Evolutionary conservation across 2,888 invertebrate genomes (phyloP).

Genomic region (Spialia ferax): DNA sequence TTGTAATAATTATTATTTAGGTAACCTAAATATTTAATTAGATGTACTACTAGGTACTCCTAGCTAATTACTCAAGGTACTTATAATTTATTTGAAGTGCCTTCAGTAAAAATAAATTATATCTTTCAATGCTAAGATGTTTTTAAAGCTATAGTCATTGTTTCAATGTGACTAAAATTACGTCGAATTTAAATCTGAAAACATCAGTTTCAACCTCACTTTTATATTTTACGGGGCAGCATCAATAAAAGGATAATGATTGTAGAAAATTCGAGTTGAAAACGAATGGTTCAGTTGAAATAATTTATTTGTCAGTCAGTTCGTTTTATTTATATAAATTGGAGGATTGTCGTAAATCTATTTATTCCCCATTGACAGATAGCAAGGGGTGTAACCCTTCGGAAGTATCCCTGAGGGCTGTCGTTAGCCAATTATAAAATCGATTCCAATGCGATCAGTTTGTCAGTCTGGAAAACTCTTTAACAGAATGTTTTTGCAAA

Average conservation of each 20-base stretch:
- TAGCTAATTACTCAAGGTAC: too few species aligned
- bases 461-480: background rate
- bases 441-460: constrained; percentile 5
- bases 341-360: constrained; percentile 1
- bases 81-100: too few species aligned
- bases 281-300: background rate
- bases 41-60: too few species aligned
- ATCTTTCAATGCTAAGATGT: too few species aligned
- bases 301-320: background rate
- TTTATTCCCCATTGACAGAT: constrained; percentile 17
- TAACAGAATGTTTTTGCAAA: background rate
- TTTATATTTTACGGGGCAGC: too few species aligned
- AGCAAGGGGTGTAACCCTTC: constrained; percentile 9
- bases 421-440: constrained; percentile 20
- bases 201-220: too few species aligned
- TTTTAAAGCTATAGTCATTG: too few species aligned
- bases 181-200: too few species aligned
- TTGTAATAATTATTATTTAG: too few species aligned
- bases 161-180: too few species aligned
- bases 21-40: too few species aligned
- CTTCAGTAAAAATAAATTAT: too few species aligned
- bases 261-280: background rate
- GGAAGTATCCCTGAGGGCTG: constrained; percentile 4
- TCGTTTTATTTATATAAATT: constrained; percentile 3
- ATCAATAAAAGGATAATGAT: background rate